phyloP scores from a whole-genome alignment of 2,797 vertebrate genomes.

The Hypotaenidia okinawae region DNA sequence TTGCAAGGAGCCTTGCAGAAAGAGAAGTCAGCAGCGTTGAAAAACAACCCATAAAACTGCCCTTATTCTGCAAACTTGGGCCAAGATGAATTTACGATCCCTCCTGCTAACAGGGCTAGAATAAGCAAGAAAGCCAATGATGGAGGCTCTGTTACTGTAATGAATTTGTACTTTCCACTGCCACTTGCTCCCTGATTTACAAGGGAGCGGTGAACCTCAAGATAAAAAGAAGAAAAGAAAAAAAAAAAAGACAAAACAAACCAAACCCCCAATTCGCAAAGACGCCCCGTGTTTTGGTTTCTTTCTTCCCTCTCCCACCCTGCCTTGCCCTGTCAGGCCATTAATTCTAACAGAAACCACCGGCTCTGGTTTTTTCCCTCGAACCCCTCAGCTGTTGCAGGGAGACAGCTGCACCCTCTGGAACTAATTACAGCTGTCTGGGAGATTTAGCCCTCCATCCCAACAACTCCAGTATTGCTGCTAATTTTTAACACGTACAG shows the following conservation, averaged over 20 bases:
- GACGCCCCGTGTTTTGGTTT: conserved; percentile 20
- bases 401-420: conserved; percentile 79
- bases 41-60: not conserved
- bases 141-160: not conserved
- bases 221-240: not conserved
- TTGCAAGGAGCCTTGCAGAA: not conserved
- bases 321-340: conserved; percentile 53
- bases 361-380: conserved; percentile 59
- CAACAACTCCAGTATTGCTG: conserved; percentile 64
- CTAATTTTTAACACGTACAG: conserved; percentile 73
- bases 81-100: not conserved
- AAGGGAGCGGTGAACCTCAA: not conserved
- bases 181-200: conserved; percentile 55
- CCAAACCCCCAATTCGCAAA: not conserved
- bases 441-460: conserved; percentile 70
- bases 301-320: conserved; percentile 38
- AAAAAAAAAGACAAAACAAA: not conserved
- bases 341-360: conserved; percentile 68
- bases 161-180: conserved; percentile 45
- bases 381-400: conserved; percentile 78
- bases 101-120: not conserved
- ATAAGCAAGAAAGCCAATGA: not conserved
- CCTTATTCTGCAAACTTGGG: not conserved
- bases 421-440: conserved; percentile 79
- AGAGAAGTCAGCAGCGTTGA: not conserved